Percentiles rank a stretch among this genome's conserved stretches.
phyloP scores from a whole-genome alignment of 2,797 vertebrate species.

The Squalus acanthias region DNA sequence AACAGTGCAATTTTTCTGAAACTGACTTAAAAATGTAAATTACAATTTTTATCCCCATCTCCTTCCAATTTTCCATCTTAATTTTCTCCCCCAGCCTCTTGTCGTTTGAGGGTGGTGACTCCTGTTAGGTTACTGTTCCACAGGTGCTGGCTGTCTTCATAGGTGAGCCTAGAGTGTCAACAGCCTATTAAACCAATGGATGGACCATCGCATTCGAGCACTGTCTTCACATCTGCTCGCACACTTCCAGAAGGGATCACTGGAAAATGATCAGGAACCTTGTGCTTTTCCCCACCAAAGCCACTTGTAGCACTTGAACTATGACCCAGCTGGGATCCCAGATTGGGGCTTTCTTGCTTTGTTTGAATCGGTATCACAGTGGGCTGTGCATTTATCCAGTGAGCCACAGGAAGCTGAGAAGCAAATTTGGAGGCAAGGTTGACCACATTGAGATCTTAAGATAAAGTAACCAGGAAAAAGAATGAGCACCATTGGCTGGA shows the following conservation, averaged over 20 bases:
- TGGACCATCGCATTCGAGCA: too few species aligned
- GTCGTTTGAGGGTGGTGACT: too few species aligned
- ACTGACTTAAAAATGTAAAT: too few species aligned
- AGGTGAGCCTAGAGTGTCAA: too few species aligned
- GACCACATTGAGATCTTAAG: background rate
- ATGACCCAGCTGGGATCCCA: background rate
- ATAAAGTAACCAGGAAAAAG: background rate
- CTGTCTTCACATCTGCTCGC: too few species aligned
- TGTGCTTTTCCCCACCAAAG: background rate
- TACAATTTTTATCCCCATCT: too few species aligned
- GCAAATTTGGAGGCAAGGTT: background rate
- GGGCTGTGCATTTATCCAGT: background rate
- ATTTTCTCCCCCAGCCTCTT: too few species aligned
- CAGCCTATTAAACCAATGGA: too few species aligned
- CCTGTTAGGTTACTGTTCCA: too few species aligned
- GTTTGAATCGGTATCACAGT: background rate
- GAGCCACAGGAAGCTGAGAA: background rate
- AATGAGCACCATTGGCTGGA: background rate
- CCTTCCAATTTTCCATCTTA: too few species aligned
- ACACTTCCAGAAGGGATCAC: background rate
- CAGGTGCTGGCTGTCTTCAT: too few species aligned
- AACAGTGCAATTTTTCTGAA: too few species aligned
- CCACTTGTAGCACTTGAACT: background rate
- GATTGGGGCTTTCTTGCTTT: background rate
- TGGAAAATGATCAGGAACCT: background rate